A percentile compares a stretch with the other conserved stretches of the same genome.
Evolutionary conservation across 2,113 vertebrate genomes (phyloP).

Genomic region (Euleptes europaea): DNA sequence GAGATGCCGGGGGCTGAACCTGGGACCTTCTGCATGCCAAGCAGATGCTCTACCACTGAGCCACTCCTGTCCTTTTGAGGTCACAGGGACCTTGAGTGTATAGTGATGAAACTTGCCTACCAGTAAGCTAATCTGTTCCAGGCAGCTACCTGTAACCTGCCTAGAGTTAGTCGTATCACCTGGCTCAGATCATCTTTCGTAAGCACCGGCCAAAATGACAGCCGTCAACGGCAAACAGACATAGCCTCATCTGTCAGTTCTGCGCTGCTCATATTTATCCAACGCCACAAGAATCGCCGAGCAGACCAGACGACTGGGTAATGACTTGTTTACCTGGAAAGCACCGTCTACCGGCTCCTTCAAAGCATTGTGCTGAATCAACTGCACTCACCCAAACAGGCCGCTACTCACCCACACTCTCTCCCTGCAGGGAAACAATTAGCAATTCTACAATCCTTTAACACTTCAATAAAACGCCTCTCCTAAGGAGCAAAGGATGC

Average conservation of each 20-base stretch:
- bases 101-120: background rate
- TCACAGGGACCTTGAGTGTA: too few species aligned
- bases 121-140: too few species aligned
- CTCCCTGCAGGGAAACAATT: background rate
- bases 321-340: constrained; percentile 13
- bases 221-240: constrained; percentile 19
- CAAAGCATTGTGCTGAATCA: background rate
- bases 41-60: too few species aligned
- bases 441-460: constrained; percentile 19
- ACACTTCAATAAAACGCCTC: background rate
- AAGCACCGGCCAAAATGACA: background rate
- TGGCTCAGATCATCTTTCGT: background rate
- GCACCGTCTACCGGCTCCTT: background rate
- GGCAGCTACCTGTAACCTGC: background rate
- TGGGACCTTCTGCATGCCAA: too few species aligned
- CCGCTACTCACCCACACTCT: background rate
- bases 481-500: background rate
- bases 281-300: background rate
- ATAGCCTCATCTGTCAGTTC: background rate
- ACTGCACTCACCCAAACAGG: background rate
- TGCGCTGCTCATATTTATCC: background rate
- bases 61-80: too few species aligned
- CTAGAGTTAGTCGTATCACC: background rate
- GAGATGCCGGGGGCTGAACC: too few species aligned
- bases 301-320: background rate